phyloP scores from a whole-genome alignment of 2,888 invertebrate species.

The Erynnis tages region DNA sequence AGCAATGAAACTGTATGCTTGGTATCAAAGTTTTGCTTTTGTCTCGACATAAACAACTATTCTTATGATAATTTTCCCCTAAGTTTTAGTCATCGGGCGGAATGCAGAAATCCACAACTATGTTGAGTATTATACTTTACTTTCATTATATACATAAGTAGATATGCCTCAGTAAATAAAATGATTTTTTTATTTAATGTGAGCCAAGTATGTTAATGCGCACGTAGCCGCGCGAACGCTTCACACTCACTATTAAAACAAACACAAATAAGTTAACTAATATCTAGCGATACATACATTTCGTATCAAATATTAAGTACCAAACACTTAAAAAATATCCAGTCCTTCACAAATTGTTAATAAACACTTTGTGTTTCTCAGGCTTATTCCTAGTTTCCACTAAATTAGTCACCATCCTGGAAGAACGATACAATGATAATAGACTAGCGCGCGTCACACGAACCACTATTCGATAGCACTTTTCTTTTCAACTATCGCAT shows the following conservation, averaged over 20 bases:
- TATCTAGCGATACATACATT: slow-evolving; percentile 71
- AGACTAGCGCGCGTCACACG: slow-evolving; percentile 57
- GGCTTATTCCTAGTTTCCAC: slow-evolving; percentile 46
- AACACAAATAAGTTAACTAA: slow-evolving; percentile 57
- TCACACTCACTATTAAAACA: slow-evolving; percentile 57
- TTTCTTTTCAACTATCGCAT: slow-evolving; percentile 1
- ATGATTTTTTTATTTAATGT: slow-evolving; percentile 58
- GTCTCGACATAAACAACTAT: slow-evolving; percentile 60
- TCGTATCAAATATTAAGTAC: slow-evolving; percentile 72
- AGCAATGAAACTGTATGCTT: background rate
- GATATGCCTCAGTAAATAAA: slow-evolving; percentile 69
- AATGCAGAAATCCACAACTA: slow-evolving; percentile 83
- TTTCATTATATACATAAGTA: slow-evolving; percentile 79
- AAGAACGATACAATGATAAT: slow-evolving; percentile 60
- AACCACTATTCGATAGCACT: slow-evolving; percentile 49
- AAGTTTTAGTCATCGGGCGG: slow-evolving; percentile 81
- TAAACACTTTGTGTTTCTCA: slow-evolving; percentile 71
- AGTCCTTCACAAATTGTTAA: slow-evolving; percentile 49
- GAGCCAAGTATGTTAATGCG: slow-evolving; percentile 60
- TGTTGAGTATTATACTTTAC: slow-evolving; percentile 74
- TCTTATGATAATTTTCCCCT: slow-evolving; percentile 66
- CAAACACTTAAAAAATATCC: slow-evolving; percentile 33
- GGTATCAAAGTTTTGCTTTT: slow-evolving; percentile 25
- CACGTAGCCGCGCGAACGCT: slow-evolving; percentile 48
- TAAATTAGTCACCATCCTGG: slow-evolving; percentile 57